phyloP scores from a whole-genome alignment of 2,797 vertebrate species.

The Myotis planiceps region DNA sequence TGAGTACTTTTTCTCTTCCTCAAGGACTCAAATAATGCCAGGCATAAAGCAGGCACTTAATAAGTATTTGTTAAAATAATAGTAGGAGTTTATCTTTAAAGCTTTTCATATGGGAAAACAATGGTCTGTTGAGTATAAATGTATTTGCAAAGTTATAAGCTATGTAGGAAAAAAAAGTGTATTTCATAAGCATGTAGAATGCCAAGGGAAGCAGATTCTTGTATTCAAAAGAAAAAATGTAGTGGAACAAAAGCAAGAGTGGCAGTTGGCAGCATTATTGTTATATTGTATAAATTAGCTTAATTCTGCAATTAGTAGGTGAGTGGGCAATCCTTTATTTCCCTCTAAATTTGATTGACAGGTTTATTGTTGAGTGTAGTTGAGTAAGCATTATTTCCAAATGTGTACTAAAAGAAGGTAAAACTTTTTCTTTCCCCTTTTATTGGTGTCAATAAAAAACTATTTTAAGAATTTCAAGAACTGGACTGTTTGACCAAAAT shows the following conservation, averaged over 20 bases:
- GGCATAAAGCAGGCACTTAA: neutral
- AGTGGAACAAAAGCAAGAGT: neutral
- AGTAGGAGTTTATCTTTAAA: neutral
- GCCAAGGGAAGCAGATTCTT: neutral
- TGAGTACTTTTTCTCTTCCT: neutral
- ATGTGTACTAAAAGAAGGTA: conserved; percentile 11
- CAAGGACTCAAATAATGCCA: neutral
- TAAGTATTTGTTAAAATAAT: neutral
- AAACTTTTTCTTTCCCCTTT: neutral
- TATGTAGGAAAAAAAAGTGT: neutral
- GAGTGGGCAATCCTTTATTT: conserved; percentile 44
- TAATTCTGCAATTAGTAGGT: conserved; percentile 65
- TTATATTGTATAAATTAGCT: conserved; percentile 32
- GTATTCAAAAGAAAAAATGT: neutral
- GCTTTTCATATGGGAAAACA: neutral
- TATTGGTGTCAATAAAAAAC: neutral
- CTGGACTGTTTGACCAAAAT: neutral
- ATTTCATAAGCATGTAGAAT: neutral
- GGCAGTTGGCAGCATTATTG: conserved; percentile 22
- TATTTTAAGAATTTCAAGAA: neutral
- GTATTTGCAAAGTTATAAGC: neutral
- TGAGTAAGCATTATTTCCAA: conserved; percentile 59
- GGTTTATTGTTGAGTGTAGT: conserved; percentile 48
- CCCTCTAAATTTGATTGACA: conserved; percentile 51
- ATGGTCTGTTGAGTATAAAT: neutral